These are phyloP conservation scores for Volucella inflata DNA, from an alignment of 2,888 invertebrate species.

Conservation along the genomic window DNA sequence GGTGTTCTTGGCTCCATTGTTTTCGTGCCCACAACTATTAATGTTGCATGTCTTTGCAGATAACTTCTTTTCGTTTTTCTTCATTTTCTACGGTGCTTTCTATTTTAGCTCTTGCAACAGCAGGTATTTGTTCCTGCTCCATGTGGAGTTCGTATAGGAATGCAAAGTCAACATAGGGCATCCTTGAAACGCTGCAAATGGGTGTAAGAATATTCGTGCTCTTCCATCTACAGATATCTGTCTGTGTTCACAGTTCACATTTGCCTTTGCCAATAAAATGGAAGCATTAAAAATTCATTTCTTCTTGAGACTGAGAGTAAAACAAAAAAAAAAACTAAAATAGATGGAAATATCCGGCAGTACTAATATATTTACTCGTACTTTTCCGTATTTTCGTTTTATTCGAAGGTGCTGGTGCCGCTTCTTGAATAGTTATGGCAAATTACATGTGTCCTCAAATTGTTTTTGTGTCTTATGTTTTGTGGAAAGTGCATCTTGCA, in stretches of 20 bases:
- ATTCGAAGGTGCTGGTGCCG: constrained; percentile 44
- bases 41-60: constrained; percentile 67
- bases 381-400: constrained; percentile 37
- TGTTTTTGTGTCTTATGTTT: constrained; percentile 35
- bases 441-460: constrained; percentile 69
- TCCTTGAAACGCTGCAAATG: constrained; percentile 43
- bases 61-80: constrained; percentile 38
- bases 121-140: constrained; percentile 33
- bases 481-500: constrained; percentile 43
- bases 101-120: neutral
- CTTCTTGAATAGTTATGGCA: constrained; percentile 45
- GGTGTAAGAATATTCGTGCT: constrained; percentile 50
- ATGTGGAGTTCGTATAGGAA: constrained; percentile 55
- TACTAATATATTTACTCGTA: constrained; percentile 48
- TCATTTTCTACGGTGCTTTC: neutral
- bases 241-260: constrained; percentile 73
- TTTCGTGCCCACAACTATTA: constrained; percentile 71
- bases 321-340: constrained; percentile 44
- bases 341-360: constrained; percentile 49
- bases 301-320: constrained; percentile 33
- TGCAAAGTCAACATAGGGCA: constrained; percentile 69
- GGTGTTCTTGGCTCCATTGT: constrained; percentile 59
- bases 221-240: constrained; percentile 49
- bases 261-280: constrained; percentile 61
- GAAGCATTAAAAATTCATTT: constrained; percentile 74